Conservation (phyloP, 2,113 vertebrate species). For the Sinocyclocheilus anshuiensis region DNA sequence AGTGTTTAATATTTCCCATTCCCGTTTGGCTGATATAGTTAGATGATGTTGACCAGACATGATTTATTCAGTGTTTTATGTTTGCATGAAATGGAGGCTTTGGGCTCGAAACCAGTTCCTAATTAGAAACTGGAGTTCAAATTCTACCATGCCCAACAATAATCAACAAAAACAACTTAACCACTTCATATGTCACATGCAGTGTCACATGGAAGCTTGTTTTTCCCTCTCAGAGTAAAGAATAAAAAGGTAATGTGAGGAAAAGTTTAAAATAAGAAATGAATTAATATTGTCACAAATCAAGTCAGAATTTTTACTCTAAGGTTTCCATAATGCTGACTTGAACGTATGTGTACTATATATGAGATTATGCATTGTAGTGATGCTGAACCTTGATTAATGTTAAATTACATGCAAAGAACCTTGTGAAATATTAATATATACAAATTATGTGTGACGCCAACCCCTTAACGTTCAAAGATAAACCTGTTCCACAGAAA, state of each 20-base stretch:
- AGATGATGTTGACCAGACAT: slow-evolving; percentile 6
- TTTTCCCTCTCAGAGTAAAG: not conserved
- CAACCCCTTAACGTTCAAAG: not conserved
- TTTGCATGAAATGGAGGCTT: slow-evolving; percentile 3
- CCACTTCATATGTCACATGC: slow-evolving; percentile 14
- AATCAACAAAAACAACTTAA: slow-evolving; percentile 31
- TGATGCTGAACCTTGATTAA: not conserved
- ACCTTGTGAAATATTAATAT: slow-evolving; percentile 10
- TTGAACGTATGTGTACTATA: not conserved
- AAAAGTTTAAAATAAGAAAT: not conserved
- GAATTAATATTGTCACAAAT: not conserved
- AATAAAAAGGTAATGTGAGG: not conserved
- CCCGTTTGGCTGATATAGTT: not conserved
- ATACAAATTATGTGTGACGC: not conserved
- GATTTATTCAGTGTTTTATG: not conserved
- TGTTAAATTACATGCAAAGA: not conserved
- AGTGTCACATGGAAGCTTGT: not conserved
- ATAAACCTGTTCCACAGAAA: slow-evolving; percentile 21
- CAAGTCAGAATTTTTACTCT: no score
- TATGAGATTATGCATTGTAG: no score
- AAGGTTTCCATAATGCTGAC: not conserved
- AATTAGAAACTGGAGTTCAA: slow-evolving; percentile 21
- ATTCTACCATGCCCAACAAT: slow-evolving; percentile 5
- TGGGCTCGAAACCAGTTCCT: not conserved
- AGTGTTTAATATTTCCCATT: not conserved